phyloP scores from a whole-genome alignment of 2,797 vertebrate genomes.

The Selene dorsalis region DNA sequence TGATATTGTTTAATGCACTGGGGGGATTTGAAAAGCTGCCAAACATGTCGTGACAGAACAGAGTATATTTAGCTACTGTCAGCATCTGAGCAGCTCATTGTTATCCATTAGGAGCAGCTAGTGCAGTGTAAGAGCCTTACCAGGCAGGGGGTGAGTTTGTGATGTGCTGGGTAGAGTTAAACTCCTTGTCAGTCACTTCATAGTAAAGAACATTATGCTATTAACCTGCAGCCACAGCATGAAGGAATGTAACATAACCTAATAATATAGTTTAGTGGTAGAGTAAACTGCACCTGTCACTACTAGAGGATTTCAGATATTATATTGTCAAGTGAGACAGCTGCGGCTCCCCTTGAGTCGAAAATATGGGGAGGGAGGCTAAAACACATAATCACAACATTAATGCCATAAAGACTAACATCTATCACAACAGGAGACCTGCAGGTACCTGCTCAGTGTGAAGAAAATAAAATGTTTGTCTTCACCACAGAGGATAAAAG shows the following conservation, averaged over 20 bases:
- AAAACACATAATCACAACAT: background rate
- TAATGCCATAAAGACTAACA: background rate
- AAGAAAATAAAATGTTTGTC: constrained; percentile 14
- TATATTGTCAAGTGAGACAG: constrained; percentile 21
- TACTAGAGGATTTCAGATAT: constrained; percentile 35
- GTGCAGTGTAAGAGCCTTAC: constrained; percentile 70
- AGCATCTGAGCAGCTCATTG: constrained; percentile 74
- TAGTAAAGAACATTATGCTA: constrained; percentile 51
- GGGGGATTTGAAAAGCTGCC: constrained; percentile 38
- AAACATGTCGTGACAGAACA: constrained; percentile 61
- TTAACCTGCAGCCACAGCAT: constrained; percentile 34
- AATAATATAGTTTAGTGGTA: constrained; percentile 46
- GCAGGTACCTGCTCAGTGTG: background rate
- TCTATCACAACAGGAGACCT: background rate
- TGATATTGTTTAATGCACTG: background rate
- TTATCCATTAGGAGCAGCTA: constrained; percentile 71
- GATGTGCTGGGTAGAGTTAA: constrained; percentile 52
- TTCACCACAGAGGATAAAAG: background rate
- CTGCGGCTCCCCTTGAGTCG: constrained; percentile 24
- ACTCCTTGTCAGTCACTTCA: constrained; percentile 52
- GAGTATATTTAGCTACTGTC: constrained; percentile 68
- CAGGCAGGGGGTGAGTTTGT: constrained; percentile 61
- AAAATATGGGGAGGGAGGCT: constrained; percentile 10
- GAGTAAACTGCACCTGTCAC: constrained; percentile 23
- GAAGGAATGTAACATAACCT: constrained; percentile 32